These are phyloP conservation scores for Meteorus sp. DNA, from an alignment of 1,140 invertebrate genomes.

Conservation along the genomic window DNA sequence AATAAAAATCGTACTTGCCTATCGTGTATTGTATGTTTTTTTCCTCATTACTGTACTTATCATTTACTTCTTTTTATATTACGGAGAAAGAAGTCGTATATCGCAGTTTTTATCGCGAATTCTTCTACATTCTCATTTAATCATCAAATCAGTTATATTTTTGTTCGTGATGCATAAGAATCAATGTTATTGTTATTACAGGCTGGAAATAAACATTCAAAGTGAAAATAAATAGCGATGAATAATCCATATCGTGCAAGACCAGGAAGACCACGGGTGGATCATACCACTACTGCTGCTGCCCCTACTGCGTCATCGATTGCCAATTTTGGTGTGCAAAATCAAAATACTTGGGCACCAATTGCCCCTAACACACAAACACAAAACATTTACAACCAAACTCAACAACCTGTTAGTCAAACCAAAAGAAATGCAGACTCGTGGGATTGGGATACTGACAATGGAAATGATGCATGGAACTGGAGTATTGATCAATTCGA, in stretches of 20 bases:
- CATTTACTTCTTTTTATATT: not conserved
- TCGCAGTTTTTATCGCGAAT: too few relatives aligned
- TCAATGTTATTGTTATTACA: slow-evolving; percentile 41
- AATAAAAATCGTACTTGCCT: not conserved
- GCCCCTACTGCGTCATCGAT: too few relatives aligned
- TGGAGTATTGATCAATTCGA: slow-evolving; percentile 52
- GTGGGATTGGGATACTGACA: slow-evolving; percentile 49
- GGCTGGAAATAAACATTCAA: slow-evolving; percentile 37
- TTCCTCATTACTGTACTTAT: not conserved
- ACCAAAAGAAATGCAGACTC: slow-evolving; percentile 42
- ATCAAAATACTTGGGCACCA: slow-evolving; percentile 48
- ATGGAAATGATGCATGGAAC: slow-evolving; percentile 54
- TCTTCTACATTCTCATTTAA: too few relatives aligned
- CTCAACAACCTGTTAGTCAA: slow-evolving; percentile 30
- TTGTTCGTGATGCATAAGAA: too few relatives aligned
- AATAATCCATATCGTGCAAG: slow-evolving; percentile 54
- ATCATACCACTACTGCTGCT: slow-evolving; percentile 37
- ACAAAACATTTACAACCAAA: slow-evolving; percentile 26
- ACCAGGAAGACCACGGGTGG: slow-evolving; percentile 41
- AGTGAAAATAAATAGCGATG: slow-evolving; percentile 39
- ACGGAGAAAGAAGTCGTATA: not conserved
- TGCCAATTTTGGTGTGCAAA: slow-evolving; percentile 45
- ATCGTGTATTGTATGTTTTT: not conserved
- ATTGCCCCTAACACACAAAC: slow-evolving; percentile 24
- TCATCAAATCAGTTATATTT: too few relatives aligned